Evolutionary conservation across 2,113 vertebrate species (phyloP).

Genomic region (Lamprotornis superbus): DNA sequence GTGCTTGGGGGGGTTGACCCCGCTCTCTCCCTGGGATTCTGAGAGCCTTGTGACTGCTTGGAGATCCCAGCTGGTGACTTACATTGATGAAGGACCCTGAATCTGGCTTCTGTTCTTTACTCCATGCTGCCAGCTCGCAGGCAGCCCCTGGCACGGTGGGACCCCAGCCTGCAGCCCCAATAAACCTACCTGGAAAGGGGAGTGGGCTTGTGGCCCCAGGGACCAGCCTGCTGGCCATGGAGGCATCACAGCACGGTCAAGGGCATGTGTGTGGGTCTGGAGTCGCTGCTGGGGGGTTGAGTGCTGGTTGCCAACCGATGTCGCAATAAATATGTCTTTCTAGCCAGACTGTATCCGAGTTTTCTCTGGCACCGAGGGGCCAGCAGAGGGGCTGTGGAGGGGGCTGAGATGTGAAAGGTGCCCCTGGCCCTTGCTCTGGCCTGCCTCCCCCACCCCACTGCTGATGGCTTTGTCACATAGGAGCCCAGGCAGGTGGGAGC

Average conservation of each 20-base stretch:
- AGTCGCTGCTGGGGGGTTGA: background rate
- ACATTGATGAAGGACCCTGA: background rate
- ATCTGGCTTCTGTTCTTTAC: background rate
- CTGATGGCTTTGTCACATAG: background rate
- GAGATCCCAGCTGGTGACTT: background rate
- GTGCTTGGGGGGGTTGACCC: background rate
- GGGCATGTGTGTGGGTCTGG: fast-evolving
- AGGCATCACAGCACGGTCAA: background rate
- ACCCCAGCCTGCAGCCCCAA: background rate
- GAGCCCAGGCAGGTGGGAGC: background rate
- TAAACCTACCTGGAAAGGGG: background rate
- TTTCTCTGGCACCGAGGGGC: background rate
- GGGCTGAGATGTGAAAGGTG: background rate
- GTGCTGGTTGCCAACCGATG: background rate
- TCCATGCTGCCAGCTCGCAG: fast-evolving
- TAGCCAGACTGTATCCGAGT: background rate
- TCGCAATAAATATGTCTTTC: slow-evolving; percentile 48
- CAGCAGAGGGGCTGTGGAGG: background rate
- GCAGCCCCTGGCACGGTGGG: background rate
- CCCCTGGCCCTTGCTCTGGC: background rate
- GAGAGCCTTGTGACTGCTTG: background rate
- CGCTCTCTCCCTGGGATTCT: fast-evolving
- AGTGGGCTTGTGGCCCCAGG: background rate
- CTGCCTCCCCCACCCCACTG: background rate
- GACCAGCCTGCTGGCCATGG: fast-evolving